phyloP scores from a whole-genome alignment of 2,797 vertebrate species.

The Sebastes hubbsi region DNA sequence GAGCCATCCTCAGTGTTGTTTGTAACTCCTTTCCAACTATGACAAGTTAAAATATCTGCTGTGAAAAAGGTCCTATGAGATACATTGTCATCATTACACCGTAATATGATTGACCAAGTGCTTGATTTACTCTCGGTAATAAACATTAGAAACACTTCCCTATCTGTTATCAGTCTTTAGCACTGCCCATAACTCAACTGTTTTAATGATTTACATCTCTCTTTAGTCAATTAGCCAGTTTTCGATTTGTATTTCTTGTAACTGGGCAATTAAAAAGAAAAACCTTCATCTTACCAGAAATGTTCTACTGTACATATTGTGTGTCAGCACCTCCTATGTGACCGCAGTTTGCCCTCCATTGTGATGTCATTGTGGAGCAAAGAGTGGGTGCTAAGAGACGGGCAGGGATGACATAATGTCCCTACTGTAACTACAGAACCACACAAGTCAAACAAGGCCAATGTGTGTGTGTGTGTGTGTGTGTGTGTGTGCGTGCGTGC shows the following conservation, averaged over 20 bases:
- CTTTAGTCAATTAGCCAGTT: not conserved
- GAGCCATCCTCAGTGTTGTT: not conserved
- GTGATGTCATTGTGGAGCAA: conserved; percentile 1
- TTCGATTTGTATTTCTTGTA: not conserved
- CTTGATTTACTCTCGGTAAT: not conserved
- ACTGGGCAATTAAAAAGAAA: not conserved
- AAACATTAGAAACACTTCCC: not conserved
- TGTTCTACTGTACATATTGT: not conserved
- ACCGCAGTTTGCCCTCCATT: not conserved
- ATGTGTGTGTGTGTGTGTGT: not conserved
- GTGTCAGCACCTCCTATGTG: not conserved
- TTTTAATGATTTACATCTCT: not conserved
- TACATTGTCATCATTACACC: not conserved
- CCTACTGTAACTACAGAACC: conserved; percentile 21
- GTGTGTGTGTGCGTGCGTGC: no score
- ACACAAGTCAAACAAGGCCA: conserved; percentile 24
- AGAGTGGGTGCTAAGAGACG: conserved; percentile 21
- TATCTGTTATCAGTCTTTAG: not conserved
- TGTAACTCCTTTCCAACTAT: not conserved
- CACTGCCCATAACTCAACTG: not conserved
- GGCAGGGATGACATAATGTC: conserved; percentile 42
- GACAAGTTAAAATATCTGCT: not conserved
- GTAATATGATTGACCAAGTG: not conserved
- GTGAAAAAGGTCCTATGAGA: not conserved
- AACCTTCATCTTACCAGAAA: not conserved